Percentiles rank a stretch among this genome's conserved stretches.
phyloP scores from a whole-genome alignment of 2,888 invertebrate genomes.

The Orchestes rusci region DNA sequence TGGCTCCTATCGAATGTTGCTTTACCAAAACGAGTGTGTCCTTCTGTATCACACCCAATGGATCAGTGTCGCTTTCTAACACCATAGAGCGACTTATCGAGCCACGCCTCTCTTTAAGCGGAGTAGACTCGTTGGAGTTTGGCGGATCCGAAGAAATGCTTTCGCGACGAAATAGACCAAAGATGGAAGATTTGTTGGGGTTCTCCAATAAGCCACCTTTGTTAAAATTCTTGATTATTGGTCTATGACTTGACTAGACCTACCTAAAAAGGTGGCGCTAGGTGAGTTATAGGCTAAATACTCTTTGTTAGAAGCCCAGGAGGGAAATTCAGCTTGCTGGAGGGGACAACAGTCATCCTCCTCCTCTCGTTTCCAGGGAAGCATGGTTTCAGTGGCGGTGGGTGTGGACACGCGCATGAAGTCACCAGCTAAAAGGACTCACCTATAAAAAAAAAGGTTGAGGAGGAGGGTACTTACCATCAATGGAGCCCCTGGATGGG shows the following conservation, averaged over 20 bases:
- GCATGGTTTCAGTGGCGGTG: conserved; percentile 80
- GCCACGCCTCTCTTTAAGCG: conserved; percentile 38
- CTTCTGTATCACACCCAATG: conserved; percentile 38
- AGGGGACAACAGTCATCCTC: conserved; percentile 57
- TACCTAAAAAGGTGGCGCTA: conserved; percentile 84
- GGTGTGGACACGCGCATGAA: conserved; percentile 74
- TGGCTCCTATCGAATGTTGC: conserved; percentile 7
- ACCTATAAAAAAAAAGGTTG: background rate
- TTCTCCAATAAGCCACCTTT: conserved; percentile 86
- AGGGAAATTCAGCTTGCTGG: conserved; percentile 79
- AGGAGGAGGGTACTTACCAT: conserved; percentile 40
- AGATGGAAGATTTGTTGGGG: conserved; percentile 82
- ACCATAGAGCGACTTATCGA: conserved; percentile 47
- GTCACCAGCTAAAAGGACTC: conserved; percentile 50
- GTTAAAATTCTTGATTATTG: too few relatives aligned
- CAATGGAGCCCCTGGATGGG: conserved; percentile 44
- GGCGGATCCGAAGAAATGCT: conserved; percentile 65
- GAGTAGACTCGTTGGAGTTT: conserved; percentile 45
- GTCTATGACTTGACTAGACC: too few relatives aligned
- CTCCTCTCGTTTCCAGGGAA: conserved; percentile 87
- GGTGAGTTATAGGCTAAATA: conserved; percentile 88
- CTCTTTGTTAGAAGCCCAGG: conserved; percentile 93
- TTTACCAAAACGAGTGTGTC: conserved; percentile 8
- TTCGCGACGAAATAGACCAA: conserved; percentile 81
- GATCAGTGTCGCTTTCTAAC: conserved; percentile 48